Evolutionary conservation across 2,888 invertebrate species (phyloP).

Genomic region (Dicyrtomina minuta): DNA sequence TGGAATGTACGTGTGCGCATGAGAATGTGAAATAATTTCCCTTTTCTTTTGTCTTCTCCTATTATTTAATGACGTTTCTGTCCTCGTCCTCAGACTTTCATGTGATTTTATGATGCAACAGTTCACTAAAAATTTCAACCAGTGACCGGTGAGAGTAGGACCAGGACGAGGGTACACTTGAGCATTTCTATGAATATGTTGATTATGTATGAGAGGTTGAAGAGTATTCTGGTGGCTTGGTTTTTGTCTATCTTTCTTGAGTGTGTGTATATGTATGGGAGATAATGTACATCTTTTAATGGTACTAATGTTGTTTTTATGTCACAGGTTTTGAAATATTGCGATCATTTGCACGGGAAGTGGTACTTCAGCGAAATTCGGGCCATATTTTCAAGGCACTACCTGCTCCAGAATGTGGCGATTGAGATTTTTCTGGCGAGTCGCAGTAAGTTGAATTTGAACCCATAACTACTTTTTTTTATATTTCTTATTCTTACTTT

Average conservation of each 20-base stretch:
- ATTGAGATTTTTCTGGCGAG: conserved; percentile 98
- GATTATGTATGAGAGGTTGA: not conserved
- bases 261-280: not conserved
- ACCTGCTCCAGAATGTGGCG: conserved; percentile 93
- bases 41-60: not conserved
- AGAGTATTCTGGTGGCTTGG: conserved; percentile 17
- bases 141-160: not conserved
- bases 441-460: conserved; percentile 74
- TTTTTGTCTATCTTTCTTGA: not conserved
- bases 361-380: conserved; percentile 99
- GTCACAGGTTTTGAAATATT: conserved; percentile 89
- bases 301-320: conserved; percentile 50
- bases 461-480: conserved; percentile 19
- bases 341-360: conserved; percentile 97
- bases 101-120: conserved; percentile 34
- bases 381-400: conserved; percentile 95
- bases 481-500: not conserved
- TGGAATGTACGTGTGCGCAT: not conserved
- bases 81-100: conserved; percentile 26
- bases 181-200: conserved; percentile 14
- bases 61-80: conserved; percentile 26
- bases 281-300: not conserved
- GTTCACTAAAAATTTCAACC: conserved; percentile 14
- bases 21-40: conserved; percentile 25
- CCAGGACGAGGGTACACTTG: not conserved